phyloP scores from a whole-genome alignment of 35 echinoderm and acorn worm species.

The Apostichopus californicus region DNA sequence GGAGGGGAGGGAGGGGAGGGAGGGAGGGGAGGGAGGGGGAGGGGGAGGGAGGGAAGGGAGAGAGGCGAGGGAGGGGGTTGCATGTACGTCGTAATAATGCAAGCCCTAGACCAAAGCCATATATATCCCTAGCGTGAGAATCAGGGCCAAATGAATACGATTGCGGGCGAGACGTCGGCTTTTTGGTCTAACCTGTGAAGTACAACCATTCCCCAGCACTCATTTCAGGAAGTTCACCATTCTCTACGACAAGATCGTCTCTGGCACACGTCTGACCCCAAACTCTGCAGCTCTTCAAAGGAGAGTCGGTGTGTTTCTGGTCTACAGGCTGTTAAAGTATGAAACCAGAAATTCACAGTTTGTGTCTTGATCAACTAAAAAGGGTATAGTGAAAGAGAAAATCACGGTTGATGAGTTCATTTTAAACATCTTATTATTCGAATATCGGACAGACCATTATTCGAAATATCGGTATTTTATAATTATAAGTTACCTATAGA shows the following conservation, averaged over 20 bases:
- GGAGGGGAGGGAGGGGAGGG: too few species aligned
- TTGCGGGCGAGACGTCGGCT: too few species aligned
- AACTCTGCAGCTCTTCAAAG: background rate
- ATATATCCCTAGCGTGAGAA: background rate
- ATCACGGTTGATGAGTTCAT: background rate
- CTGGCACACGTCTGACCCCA: background rate
- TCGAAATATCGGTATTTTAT: background rate
- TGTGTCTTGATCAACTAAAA: background rate
- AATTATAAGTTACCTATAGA: too few species aligned
- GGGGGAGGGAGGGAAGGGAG: background rate
- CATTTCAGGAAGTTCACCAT: conserved; percentile 8
- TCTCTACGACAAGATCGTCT: background rate
- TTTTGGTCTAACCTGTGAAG: background rate
- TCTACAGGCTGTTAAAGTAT: background rate
- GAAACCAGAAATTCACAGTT: background rate
- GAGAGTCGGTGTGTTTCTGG: background rate
- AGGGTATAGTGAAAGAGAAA: background rate
- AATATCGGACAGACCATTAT: background rate
- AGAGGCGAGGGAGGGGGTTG: background rate
- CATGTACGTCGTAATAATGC: background rate
- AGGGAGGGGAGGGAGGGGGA: too few species aligned
- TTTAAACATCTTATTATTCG: background rate
- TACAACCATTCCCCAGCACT: background rate
- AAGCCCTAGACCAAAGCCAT: background rate
- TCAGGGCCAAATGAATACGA: too few species aligned